Conservation (phyloP, 2,797 vertebrate species). For the Pangasius krempfi region DNA sequence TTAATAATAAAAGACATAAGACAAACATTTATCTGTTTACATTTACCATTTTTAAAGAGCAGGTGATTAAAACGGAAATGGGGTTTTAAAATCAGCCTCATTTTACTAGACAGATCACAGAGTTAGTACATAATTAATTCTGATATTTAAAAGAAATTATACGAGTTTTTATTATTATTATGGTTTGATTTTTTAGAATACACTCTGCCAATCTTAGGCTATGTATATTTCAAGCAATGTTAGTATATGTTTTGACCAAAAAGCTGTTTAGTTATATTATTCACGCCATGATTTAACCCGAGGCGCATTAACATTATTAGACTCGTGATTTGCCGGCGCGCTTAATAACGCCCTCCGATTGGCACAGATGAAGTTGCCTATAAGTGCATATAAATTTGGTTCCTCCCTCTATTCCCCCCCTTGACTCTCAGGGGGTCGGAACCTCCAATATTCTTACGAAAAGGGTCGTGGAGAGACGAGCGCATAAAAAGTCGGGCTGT, state of each 20-base stretch:
- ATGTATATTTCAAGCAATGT: not conserved
- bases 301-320: constrained; percentile 24
- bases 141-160: not conserved
- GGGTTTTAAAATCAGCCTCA: not conserved
- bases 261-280: constrained; percentile 14
- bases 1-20: not conserved
- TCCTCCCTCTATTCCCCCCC: constrained; percentile 55
- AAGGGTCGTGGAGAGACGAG: constrained; percentile 70
- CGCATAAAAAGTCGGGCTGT: constrained; percentile 59
- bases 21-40: not conserved
- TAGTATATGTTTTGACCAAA: not conserved
- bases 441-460: constrained; percentile 82
- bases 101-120: not conserved
- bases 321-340: constrained; percentile 35
- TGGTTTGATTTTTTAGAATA: not conserved
- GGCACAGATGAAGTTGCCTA: constrained; percentile 56
- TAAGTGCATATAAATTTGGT: constrained; percentile 59
- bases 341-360: constrained; percentile 50
- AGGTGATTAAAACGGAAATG: not conserved
- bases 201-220: not conserved
- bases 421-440: constrained; percentile 79
- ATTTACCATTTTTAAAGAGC: not conserved
- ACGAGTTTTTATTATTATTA: not conserved
- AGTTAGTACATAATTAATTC: not conserved
- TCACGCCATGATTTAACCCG: constrained; percentile 35